phyloP scores from a whole-genome alignment of 2,113 vertebrate genomes.

The Sorex fumeus region DNA sequence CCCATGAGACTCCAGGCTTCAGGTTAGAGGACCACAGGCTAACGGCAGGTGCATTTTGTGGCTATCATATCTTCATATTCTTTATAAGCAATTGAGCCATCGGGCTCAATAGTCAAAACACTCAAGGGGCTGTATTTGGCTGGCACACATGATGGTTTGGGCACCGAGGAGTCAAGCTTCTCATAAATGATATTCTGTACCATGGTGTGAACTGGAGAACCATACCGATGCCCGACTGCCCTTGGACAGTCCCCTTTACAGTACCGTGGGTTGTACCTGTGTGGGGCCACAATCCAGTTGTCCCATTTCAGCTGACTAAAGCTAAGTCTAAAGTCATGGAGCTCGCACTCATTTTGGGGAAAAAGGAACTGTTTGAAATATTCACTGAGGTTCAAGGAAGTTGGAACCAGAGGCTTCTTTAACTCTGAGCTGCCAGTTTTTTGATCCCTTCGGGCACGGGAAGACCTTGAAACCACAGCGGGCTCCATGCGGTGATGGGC shows the following conservation, averaged over 20 bases:
- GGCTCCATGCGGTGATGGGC: background rate
- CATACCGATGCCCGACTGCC: conserved; percentile 92
- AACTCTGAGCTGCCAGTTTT: conserved; percentile 65
- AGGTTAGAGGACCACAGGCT: background rate
- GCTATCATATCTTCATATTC: conserved; percentile 98
- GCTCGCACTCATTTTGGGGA: conserved; percentile 93
- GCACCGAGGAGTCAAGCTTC: conserved; percentile 93
- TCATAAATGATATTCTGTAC: conserved; percentile 97
- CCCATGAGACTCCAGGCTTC: background rate
- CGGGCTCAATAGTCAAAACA: conserved; percentile 94
- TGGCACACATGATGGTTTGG: conserved; percentile 94
- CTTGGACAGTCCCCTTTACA: conserved; percentile 95
- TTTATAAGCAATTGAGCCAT: conserved; percentile 95
- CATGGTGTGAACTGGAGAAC: conserved; percentile 95
- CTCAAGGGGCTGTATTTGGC: conserved; percentile 95
- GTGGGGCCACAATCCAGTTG: conserved; percentile 96
- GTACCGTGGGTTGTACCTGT: conserved; percentile 95
- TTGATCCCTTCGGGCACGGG: conserved; percentile 88
- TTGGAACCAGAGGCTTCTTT: conserved; percentile 67
- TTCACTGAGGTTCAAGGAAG: conserved; percentile 87
- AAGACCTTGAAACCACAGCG: conserved; percentile 55
- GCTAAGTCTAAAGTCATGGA: conserved; percentile 94
- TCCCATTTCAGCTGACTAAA: conserved; percentile 96
- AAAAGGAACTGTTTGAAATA: conserved; percentile 88
- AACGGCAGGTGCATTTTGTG: conserved; percentile 96